Evolutionary conservation across 92 coral and sea anemone species (phyloP), one percentile per base, ranked within the genome.

Genomic region (Palythoa grandis): DNA sequence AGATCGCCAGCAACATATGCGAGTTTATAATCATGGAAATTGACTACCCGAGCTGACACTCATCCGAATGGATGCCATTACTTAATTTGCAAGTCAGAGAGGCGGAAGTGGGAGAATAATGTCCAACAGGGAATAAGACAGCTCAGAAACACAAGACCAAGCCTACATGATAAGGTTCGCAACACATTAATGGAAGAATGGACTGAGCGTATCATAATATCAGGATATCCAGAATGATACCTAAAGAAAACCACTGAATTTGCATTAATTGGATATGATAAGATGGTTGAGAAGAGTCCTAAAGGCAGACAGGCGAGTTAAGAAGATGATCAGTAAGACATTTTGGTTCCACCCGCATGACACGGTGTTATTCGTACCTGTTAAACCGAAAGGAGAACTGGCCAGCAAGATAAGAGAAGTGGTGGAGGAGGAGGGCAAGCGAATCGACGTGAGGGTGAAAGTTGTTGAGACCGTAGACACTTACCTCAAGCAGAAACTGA

Each of bases 111-210:
- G 29, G 50, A 52, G 38, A 77, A 77, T 16, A 16, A 65, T 23
- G 79, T 39, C 24, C 57, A 75, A 48, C 79, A 77, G 38, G 10
- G 66, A 53, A 77, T 52, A 50, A 23, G 82, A 7, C 2, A 13
- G 29, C n/a, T 77, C 2, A n/a, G 67, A 35, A 50, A 77, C 67
- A 77, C 82, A 14, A 53, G 66, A 24, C 39, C 38, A 77, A 12
- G 67, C 48, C 82, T 77, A 24, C 82, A 77, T 77, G 82, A 37
- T 6, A 24, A 53, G 19, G 76, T 37, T 13, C 13, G 13, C 4
- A 72, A 40, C 53, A 72, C 47, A 52, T 12, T 71, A 38, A 38
- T 38, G 20, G 53, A 13, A 0, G 76, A 38, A 38, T 71, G n/a
- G 76, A 17, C 53, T 5, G 52, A 71, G 14, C 15, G 8, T 8